Base-by-base conservation (phyloP, 1,140 invertebrate genomes). In the Drosophila kikkawai region DNA sequence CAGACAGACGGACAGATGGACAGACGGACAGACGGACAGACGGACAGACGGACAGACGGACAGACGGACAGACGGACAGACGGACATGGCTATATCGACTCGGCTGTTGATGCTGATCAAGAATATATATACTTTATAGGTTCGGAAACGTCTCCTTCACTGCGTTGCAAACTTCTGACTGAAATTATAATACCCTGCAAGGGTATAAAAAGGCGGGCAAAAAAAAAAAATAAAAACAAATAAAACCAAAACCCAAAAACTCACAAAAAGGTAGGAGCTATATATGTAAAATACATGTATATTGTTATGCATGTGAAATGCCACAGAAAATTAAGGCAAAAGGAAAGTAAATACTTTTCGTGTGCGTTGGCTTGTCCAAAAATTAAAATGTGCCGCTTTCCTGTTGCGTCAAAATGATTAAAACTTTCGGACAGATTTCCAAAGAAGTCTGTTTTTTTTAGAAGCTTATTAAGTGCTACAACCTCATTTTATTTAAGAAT, bases 121-220 rank as follows among this genome's bases (percentile, higher is more conserved):
- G n/a, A n/a, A n/a, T n/a, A n/a, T n/a, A n/a, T n/a, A n/a, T n/a
- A n/a, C n/a, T n/a, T n/a, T n/a, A n/a, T n/a, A n/a, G n/a, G n/a
- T n/a, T n/a, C n/a, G n/a, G n/a, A n/a, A n/a, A n/a, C n/a, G n/a
- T n/a, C n/a, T n/a, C n/a, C n/a, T n/a, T n/a, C n/a, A n/a, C n/a
- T n/a, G n/a, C n/a, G n/a, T n/a, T n/a, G n/a, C n/a, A n/a, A n/a
- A n/a, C n/a, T n/a, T n/a, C n/a, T n/a, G n/a, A n/a, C n/a, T n/a
- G n/a, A n/a, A n/a, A n/a, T n/a, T n/a, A n/a, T n/a, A n/a, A n/a
- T n/a, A n/a, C n/a, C n/a, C n/a, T n/a, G n/a, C n/a, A n/a, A n/a
- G n/a, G n/a, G n/a, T n/a, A n/a, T n/a, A n/a, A 79, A 78, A 78
- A 57, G 65, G 57, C 51, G 51, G 58, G 63, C 50, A 77, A 56